Conservation (phyloP, 2,797 vertebrate species). For the Calcarius lapponicus region DNA sequence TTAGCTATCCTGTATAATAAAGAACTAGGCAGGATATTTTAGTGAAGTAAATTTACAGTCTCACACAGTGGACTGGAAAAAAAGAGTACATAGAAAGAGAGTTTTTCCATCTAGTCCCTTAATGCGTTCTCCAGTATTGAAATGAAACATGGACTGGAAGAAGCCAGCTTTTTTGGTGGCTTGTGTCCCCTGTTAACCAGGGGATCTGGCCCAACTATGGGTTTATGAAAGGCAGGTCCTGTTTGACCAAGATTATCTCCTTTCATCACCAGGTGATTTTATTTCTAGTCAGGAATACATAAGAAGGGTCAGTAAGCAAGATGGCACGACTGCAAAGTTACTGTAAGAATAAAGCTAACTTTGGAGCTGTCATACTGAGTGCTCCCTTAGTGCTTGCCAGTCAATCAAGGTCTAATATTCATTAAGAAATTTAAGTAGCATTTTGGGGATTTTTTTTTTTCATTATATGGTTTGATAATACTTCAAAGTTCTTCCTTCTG, state of each 20-base stretch:
- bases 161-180: background rate
- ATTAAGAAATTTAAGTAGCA: background rate
- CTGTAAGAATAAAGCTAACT: background rate
- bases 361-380: background rate
- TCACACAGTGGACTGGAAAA: background rate
- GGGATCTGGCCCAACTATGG: fast-evolving
- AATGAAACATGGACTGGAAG: background rate
- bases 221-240: background rate
- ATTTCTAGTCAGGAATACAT: background rate
- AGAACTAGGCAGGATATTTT: background rate
- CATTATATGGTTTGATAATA: background rate
- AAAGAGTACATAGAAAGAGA: background rate
- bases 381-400: background rate
- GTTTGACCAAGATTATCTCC: background rate
- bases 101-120: background rate
- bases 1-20: background rate
- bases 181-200: background rate
- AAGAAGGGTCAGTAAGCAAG: background rate
- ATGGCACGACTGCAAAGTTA: background rate
- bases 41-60: background rate
- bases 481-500: background rate
- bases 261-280: background rate
- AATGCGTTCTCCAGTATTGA: background rate
- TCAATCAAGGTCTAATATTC: background rate
- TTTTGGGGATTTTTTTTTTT: background rate